Percentiles rank a stretch among this genome's conserved stretches.
These are phyloP conservation scores for Odobenus rosmarus DNA, from an alignment of 2,113 vertebrate species.

Conservation along the genomic window DNA sequence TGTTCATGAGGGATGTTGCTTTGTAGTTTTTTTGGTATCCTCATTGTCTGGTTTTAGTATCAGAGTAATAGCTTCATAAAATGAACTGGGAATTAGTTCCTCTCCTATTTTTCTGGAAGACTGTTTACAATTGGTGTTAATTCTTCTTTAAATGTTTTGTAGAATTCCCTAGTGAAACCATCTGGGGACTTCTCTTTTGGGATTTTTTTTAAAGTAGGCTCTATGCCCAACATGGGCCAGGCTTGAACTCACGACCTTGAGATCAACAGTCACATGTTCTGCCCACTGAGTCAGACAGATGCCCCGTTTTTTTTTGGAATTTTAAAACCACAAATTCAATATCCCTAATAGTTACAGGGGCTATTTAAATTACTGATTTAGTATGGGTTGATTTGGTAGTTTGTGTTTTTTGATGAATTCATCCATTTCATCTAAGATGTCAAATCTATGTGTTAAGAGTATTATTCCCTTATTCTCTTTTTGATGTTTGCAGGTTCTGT, in stretches of 20 bases:
- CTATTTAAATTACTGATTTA: not conserved
- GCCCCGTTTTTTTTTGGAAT: not conserved
- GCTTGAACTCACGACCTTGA: not conserved
- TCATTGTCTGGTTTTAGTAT: not conserved
- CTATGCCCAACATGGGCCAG: not conserved
- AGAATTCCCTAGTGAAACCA: not conserved
- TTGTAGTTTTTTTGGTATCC: not conserved
- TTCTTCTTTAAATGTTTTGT: not conserved
- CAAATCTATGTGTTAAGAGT: not conserved
- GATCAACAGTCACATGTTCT: not conserved
- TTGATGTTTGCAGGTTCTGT: not conserved
- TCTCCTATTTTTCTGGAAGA: not conserved
- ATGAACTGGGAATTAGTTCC: not conserved
- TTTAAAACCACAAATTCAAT: not conserved
- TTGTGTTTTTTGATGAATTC: not conserved
- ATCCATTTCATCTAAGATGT: not conserved
- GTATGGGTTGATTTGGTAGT: not conserved
- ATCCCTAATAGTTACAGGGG: not conserved
- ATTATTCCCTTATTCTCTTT: not conserved
- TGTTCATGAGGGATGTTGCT: not conserved
- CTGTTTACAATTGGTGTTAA: not conserved
- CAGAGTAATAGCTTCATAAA: constrained; percentile 2
- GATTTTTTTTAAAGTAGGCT: not conserved
- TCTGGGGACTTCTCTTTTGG: not conserved
- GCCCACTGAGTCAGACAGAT: not conserved